Conservation (phyloP, 2,888 invertebrate species). For the Hemistola chrysoprasaria region DNA sequence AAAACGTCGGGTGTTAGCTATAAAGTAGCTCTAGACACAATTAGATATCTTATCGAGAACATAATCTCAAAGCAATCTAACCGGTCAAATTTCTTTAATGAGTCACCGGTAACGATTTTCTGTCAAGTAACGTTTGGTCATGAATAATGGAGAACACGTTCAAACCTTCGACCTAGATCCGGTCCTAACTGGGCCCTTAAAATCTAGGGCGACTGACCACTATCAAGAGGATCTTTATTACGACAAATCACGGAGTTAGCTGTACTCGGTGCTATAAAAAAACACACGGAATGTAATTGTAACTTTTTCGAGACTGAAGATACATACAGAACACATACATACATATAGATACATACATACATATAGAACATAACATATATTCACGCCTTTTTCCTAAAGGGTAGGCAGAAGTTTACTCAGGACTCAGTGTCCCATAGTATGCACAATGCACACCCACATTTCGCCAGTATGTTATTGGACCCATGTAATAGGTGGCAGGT, state of each 20-base stretch:
- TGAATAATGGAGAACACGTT: slow-evolving; percentile 71
- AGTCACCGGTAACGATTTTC: slow-evolving; percentile 76
- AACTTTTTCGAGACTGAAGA: no score
- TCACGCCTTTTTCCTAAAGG: no score
- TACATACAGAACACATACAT: no score
- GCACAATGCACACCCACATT: no score
- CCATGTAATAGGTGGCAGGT: no score
- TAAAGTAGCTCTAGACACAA: slow-evolving; percentile 20
- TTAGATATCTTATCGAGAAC: slow-evolving; percentile 21
- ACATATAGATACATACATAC: no score
- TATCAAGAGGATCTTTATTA: slow-evolving; percentile 48
- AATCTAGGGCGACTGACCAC: slow-evolving; percentile 34
- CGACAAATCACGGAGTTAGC: slow-evolving; percentile 50
- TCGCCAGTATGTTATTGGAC: no score
- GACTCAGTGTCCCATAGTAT: no score
- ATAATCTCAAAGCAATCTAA: slow-evolving; percentile 25
- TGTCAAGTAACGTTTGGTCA: slow-evolving; percentile 66
- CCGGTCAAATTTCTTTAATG: slow-evolving; percentile 70
- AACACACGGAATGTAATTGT: no score
- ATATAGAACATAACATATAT: no score
- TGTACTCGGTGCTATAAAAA: slow-evolving; percentile 14
- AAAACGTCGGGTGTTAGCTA: slow-evolving; percentile 11
- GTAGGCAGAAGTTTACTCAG: no score
- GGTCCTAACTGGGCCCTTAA: slow-evolving; percentile 27
- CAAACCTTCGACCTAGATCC: slow-evolving; percentile 61